Conservation (phyloP, 2,113 vertebrate species). For the Saimiri boliviensis region DNA sequence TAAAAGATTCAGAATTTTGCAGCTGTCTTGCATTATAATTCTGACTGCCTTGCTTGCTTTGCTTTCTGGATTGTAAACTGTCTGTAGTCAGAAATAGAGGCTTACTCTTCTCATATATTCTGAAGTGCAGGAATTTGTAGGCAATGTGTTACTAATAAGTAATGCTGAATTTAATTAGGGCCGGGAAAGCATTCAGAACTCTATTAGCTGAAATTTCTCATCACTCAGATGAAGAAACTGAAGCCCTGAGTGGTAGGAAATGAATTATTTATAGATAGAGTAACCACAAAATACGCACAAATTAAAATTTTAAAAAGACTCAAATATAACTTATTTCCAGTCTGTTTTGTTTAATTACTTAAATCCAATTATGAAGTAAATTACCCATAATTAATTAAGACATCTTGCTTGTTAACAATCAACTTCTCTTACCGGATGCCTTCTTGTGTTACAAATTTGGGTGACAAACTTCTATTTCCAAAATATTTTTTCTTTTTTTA, state of each 20-base stretch:
- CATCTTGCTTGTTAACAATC: background rate
- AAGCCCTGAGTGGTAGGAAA: background rate
- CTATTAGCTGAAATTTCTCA: background rate
- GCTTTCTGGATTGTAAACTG: background rate
- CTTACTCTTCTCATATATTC: background rate
- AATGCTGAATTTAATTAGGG: background rate
- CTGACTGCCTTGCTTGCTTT: background rate
- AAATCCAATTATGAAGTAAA: conserved; percentile 38
- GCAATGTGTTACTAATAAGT: background rate
- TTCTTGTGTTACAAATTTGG: conserved; percentile 14
- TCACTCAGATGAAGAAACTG: conserved; percentile 25
- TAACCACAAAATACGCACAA: conserved; percentile 38
- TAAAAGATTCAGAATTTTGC: background rate
- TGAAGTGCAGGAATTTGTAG: background rate
- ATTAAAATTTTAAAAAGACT: conserved; percentile 45
- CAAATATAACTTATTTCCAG: conserved; percentile 38
- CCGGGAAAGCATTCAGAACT: background rate
- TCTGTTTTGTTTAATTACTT: background rate
- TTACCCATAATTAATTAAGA: conserved; percentile 33
- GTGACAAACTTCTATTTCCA: background rate
- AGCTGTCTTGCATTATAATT: background rate
- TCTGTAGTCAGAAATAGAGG: background rate
- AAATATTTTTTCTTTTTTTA: background rate
- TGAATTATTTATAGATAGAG: conserved; percentile 26
- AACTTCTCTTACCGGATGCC: background rate